Conservation (phyloP, 2,797 vertebrate species). For the Gouania willdenowi region DNA sequence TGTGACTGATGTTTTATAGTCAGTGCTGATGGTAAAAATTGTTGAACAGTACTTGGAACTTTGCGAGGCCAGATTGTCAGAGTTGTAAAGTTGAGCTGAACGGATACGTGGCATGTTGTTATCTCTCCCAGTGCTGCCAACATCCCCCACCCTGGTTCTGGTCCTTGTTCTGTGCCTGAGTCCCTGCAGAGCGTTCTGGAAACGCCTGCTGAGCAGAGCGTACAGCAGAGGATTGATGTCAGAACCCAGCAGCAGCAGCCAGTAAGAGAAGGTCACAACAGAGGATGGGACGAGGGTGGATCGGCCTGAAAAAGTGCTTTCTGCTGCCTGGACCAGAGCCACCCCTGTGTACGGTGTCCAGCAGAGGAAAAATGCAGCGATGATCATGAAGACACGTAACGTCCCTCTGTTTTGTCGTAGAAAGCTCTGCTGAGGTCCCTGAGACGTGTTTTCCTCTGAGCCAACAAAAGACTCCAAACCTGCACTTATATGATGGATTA, state of each 20-base stretch:
- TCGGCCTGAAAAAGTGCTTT: conserved; percentile 59
- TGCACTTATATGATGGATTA: conserved; percentile 73
- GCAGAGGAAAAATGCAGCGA: conserved; percentile 79
- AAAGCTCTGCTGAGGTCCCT: conserved; percentile 42
- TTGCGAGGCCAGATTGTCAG: conserved; percentile 19
- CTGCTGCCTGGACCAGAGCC: conserved; percentile 74
- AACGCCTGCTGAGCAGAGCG: conserved; percentile 79
- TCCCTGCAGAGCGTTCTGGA: conserved; percentile 73
- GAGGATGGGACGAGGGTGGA: conserved; percentile 62
- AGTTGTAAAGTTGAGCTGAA: conserved; percentile 15
- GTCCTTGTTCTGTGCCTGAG: conserved; percentile 65
- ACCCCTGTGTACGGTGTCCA: conserved; percentile 79
- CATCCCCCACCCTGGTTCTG: conserved; percentile 24
- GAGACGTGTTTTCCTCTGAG: conserved; percentile 21
- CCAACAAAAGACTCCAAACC: conserved; percentile 59
- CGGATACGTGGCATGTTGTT: conserved; percentile 21
- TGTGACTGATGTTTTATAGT: conserved; percentile 34
- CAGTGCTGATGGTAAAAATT: conserved; percentile 58
- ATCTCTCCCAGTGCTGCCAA: conserved; percentile 17
- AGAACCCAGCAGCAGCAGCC: conserved; percentile 79
- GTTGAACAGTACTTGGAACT: conserved; percentile 45
- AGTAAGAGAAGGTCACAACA: conserved; percentile 76
- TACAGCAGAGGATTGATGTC: conserved; percentile 83
- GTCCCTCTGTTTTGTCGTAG: conserved; percentile 66
- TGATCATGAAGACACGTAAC: conserved; percentile 77